phyloP scores from a whole-genome alignment of 2,113 vertebrate species.

The Carollia perspicillata region DNA sequence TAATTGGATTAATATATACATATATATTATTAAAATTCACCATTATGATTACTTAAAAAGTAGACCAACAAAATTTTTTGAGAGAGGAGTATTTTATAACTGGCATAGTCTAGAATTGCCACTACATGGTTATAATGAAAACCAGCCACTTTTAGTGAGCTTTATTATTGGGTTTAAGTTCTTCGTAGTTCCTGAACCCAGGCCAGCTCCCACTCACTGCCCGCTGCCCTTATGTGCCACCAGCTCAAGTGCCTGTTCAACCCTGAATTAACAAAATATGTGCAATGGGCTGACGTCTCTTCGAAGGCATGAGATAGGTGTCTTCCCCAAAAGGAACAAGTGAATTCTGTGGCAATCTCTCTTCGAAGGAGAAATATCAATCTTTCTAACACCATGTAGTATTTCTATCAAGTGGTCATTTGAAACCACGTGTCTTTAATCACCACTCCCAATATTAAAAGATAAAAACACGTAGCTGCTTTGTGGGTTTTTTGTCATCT shows the following conservation, averaged over 20 bases:
- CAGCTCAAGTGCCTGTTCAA: background rate
- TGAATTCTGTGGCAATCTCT: background rate
- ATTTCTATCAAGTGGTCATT: background rate
- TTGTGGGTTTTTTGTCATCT: background rate
- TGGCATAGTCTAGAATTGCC: constrained; percentile 2
- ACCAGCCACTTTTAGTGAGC: background rate
- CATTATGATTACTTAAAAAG: constrained; percentile 1
- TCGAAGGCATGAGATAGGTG: background rate
- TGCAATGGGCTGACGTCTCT: background rate
- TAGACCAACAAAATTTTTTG: background rate
- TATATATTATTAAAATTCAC: constrained; percentile 12
- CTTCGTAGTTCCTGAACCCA: background rate
- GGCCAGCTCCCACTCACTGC: background rate
- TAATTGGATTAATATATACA: constrained; percentile 1
- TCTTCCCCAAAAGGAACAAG: background rate
- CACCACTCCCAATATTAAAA: background rate
- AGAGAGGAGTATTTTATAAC: background rate
- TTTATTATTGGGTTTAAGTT: background rate
- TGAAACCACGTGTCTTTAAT: background rate
- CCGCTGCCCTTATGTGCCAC: fast-evolving
- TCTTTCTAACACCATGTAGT: background rate
- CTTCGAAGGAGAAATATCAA: background rate
- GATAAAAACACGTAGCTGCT: background rate
- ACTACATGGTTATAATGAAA: constrained; percentile 34
- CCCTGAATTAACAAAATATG: background rate